A percentile compares a stretch with the other conserved stretches of the same genome.
phyloP scores from a whole-genome alignment of 2,888 invertebrate species.

The Heteromurus nitidus region DNA sequence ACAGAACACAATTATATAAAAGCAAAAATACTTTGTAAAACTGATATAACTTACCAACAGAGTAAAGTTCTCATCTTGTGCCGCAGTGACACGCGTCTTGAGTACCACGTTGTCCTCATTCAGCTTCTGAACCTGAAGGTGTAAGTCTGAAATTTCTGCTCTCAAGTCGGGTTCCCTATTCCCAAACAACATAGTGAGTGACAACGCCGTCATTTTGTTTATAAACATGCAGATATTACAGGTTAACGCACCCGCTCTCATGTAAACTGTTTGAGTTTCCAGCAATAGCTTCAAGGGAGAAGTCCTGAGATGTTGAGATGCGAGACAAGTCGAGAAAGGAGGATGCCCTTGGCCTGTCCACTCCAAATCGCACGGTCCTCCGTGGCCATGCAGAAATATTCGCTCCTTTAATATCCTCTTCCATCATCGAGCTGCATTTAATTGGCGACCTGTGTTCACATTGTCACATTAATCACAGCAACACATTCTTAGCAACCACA shows the following conservation, averaged over 20 bases:
- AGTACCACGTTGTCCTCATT: slow-evolving; percentile 56
- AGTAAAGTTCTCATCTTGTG: slow-evolving; percentile 62
- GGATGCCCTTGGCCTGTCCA: background rate
- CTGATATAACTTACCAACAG: slow-evolving; percentile 31
- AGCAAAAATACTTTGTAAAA: too few species aligned
- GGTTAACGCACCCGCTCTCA: slow-evolving; percentile 41
- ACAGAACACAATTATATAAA: too few species aligned
- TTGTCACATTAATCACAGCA: background rate
- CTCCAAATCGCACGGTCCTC: slow-evolving; percentile 2
- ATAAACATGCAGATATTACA: background rate
- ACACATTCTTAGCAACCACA: background rate
- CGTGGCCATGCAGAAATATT: slow-evolving; percentile 21
- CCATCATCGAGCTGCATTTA: slow-evolving; percentile 42
- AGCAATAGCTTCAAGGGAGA: slow-evolving; percentile 37
- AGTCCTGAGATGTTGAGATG: slow-evolving; percentile 16
- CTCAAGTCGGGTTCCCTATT: slow-evolving; percentile 47
- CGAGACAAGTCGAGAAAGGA: slow-evolving; percentile 33
- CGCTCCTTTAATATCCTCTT: slow-evolving; percentile 12
- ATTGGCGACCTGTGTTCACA: slow-evolving; percentile 38
- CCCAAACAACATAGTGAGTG: too few species aligned
- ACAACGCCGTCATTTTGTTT: too few species aligned
- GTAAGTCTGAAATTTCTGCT: slow-evolving; percentile 66
- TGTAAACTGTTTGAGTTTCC: slow-evolving; percentile 32
- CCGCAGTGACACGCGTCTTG: slow-evolving; percentile 41
- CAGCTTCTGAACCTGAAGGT: slow-evolving; percentile 63